Base-by-base conservation (phyloP, 2,888 invertebrate species). In the Acholoe squamosa region DNA sequence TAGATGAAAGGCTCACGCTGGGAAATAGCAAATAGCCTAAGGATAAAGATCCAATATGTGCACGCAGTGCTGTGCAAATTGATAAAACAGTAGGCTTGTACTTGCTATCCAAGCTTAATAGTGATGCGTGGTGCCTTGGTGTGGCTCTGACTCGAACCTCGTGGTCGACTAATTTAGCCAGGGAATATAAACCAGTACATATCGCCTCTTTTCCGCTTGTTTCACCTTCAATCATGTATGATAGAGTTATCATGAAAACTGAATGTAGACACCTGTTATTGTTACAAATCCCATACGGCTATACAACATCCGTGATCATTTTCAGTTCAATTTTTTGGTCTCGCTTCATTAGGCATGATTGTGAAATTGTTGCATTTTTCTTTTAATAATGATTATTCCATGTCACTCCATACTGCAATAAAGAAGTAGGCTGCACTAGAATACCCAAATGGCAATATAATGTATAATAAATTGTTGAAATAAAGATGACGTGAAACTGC, bases 181-280 rank as follows among this genome's bases (percentile, higher is more conserved):
- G 80, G 80, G 80, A 80, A 33, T 80, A n/a, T n/a, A 80, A 80
- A 76, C 80, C 80, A 80, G 80, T 80, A 80, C 80, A 80, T 80
- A 80, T 80, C 80, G 80, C 80, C 80, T 80, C 43, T 43, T 80
- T 80, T 80, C 34, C 33, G 43, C 80, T 80, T 80, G 80, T 80
- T 80, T 80, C 80, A 25, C 19, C 43, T 31, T 76, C 31, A 14
- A 25, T 28, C 28, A 31, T 76, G 31, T 76, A 76, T 76, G n/a
- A 61, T n/a, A 31, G 76, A 31, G 31, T 76, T 25, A 31, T 25
- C 76, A 28, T 19, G 14, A 76, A 10, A 76, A 61, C 61, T 76
- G 31, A 16, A 76, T 28, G 76, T 28, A 61, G 61, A 61, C n/a
- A 31, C 16, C 31, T 76, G 76, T 76, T 76, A 76, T 76, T 61